These are phyloP conservation scores for Torymus texanus DNA, from an alignment of 2,888 invertebrate genomes.

Conservation along the genomic window DNA sequence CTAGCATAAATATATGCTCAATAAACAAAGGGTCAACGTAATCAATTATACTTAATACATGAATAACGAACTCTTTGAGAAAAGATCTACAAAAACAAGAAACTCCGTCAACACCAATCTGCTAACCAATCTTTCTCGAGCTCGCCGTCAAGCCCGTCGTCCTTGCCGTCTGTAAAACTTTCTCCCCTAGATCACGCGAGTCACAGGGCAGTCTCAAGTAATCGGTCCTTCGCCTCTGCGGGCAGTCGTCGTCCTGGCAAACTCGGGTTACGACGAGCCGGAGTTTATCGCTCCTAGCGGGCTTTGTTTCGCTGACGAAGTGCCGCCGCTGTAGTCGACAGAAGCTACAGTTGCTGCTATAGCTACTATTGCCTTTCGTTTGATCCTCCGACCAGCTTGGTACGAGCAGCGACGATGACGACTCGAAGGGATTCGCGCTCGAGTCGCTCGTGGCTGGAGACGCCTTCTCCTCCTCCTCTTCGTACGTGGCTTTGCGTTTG, in stretches of 20 bases:
- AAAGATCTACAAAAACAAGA: too few relatives aligned
- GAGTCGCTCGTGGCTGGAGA: not conserved
- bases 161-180: constrained; percentile 19
- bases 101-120: too few relatives aligned
- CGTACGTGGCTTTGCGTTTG: constrained; percentile 33
- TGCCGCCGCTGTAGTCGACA: too few relatives aligned
- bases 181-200: constrained; percentile 39
- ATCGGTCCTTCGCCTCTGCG: constrained; percentile 38
- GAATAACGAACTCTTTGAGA: too few relatives aligned
- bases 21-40: too few relatives aligned
- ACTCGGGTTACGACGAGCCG: constrained; percentile 27
- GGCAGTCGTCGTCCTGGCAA: not conserved
- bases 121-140: too few relatives aligned
- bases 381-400: too few relatives aligned
- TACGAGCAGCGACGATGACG: not conserved
- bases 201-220: constrained; percentile 60
- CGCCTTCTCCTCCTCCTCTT: not conserved
- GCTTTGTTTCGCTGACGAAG: not conserved
- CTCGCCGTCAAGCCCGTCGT: not conserved
- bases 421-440: constrained; percentile 13
- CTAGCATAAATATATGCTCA: too few relatives aligned
- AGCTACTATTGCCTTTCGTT: too few relatives aligned
- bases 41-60: too few relatives aligned
- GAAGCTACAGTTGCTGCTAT: too few relatives aligned
- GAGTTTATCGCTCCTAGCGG: constrained; percentile 18